phyloP scores from a whole-genome alignment of 2,113 vertebrate genomes.

The Mormoops blainvillei region DNA sequence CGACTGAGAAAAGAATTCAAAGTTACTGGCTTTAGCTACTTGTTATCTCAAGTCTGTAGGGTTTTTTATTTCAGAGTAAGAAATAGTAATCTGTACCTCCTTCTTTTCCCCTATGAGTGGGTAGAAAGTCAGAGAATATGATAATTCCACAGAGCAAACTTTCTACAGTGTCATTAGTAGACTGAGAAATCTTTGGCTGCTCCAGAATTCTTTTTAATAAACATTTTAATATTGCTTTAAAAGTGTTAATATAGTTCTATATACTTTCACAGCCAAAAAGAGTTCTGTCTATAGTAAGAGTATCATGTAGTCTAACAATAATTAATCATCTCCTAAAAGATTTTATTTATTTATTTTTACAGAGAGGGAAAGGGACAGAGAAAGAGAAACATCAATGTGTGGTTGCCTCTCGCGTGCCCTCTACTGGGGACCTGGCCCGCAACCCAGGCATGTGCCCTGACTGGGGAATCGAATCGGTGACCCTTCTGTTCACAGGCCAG shows the following conservation, averaged over 20 bases:
- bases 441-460: too few relatives aligned
- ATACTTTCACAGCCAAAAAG: not conserved
- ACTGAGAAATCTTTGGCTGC: not conserved
- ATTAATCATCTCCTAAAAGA: not conserved
- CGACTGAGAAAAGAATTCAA: slow-evolving; percentile 16
- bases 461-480: too few relatives aligned
- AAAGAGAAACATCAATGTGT: too few relatives aligned
- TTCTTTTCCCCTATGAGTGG: not conserved
- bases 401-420: too few relatives aligned
- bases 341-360: too few relatives aligned
- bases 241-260: not conserved
- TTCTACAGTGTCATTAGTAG: not conserved
- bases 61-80: not conserved
- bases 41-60: slow-evolving; percentile 23
- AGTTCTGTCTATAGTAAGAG: not conserved
- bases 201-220: not conserved
- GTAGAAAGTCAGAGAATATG: not conserved
- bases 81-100: not conserved
- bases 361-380: too few relatives aligned
- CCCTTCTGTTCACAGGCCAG: too few relatives aligned
- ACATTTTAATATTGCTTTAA: not conserved
- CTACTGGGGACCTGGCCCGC: too few relatives aligned
- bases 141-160: not conserved
- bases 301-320: not conserved
- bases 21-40: slow-evolving; percentile 22